These are phyloP conservation scores for Tachina fera DNA, from an alignment of 2,888 invertebrate species.

Conservation along the genomic window DNA sequence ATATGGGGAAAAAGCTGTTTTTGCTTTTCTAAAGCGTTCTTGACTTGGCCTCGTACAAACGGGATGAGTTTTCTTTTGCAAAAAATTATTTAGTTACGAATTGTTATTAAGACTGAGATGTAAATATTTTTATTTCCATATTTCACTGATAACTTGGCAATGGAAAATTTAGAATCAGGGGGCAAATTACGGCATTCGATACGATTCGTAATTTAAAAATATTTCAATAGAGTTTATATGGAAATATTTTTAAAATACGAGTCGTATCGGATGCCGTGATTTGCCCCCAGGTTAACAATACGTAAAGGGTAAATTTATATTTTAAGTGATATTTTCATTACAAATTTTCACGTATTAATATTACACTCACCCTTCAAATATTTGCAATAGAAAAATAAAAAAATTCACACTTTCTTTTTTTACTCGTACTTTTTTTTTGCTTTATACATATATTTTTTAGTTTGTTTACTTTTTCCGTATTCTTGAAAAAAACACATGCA, in stretches of 20 bases:
- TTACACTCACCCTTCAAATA: not conserved
- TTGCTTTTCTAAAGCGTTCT: not conserved
- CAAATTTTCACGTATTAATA: too few relatives aligned
- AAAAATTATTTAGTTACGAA: not conserved
- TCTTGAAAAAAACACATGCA: slow-evolving; percentile 15
- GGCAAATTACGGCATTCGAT: too few relatives aligned
- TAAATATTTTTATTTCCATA: slow-evolving; percentile 5
- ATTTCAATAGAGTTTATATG: too few relatives aligned
- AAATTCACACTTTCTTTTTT: slow-evolving; percentile 8
- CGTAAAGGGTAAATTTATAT: not conserved
- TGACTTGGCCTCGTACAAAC: not conserved
- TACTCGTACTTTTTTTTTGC: not conserved
- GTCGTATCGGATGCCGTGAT: too few relatives aligned
- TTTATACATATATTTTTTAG: not conserved
- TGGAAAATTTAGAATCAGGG: slow-evolving; percentile 13
- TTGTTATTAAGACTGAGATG: slow-evolving; percentile 1
- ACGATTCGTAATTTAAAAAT: too few relatives aligned
- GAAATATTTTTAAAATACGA: too few relatives aligned
- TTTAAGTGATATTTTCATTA: not conserved
- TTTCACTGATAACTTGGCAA: slow-evolving; percentile 47
- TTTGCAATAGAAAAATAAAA: not conserved
- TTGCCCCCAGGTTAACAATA: not conserved
- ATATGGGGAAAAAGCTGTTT: not conserved
- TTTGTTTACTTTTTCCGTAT: slow-evolving; percentile 15
- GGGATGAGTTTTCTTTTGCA: not conserved